Evolutionary conservation across 2,797 vertebrate genomes (phyloP).

Genomic region (Avahi laniger): DNA sequence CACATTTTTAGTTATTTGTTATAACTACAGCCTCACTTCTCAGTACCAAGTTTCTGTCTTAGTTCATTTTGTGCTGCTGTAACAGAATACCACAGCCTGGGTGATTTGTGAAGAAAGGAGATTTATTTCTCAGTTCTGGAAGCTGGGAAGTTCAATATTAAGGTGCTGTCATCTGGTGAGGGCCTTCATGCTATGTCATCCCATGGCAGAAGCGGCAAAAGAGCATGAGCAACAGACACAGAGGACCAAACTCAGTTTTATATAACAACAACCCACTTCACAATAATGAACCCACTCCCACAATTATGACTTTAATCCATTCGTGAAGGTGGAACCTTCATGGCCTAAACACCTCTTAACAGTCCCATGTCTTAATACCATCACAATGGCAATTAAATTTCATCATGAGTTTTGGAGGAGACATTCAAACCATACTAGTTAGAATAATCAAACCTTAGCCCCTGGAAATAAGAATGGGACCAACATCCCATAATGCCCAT

Average conservation of each 20-base stretch:
- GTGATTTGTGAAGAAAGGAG: background rate
- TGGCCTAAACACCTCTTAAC: background rate
- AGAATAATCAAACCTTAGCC: background rate
- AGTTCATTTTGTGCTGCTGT: background rate
- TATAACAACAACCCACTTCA: background rate
- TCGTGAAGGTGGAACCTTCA: background rate
- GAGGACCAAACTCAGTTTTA: background rate
- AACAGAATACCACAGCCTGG: background rate
- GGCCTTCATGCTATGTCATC: background rate
- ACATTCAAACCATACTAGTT: background rate
- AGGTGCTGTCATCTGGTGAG: background rate
- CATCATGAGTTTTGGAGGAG: background rate
- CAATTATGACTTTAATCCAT: background rate
- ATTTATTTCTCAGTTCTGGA: background rate
- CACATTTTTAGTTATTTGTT: background rate
- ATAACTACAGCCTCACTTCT: background rate
- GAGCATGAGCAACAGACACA: background rate
- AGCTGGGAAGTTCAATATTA: background rate
- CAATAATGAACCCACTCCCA: background rate
- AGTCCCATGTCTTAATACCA: background rate
- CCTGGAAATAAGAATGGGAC: background rate
- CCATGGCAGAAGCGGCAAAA: background rate
- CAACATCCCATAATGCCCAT: background rate
- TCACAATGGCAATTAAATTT: background rate
- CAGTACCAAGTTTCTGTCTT: background rate